Base-by-base conservation (phyloP, 2,888 invertebrate genomes). In the Epinotia bilunana region DNA sequence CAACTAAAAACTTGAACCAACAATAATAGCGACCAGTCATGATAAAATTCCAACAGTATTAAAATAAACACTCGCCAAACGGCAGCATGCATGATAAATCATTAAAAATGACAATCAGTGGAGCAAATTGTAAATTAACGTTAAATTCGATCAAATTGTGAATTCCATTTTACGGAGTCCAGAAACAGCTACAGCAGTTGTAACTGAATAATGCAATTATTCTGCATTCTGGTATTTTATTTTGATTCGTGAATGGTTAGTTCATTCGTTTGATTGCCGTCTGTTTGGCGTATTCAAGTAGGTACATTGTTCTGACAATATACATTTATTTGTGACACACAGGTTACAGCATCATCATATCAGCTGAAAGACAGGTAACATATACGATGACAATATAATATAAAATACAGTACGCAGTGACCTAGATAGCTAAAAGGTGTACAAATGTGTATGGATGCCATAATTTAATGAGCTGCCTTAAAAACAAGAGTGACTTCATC, bases 21-120 rank as follows among this genome's bases (percentile, higher is more conserved):
- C 39, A 7, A n/a, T n/a, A n/a, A n/a, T 16, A 53, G n/a, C 9
- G 39, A 39, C 39, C 39, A 9, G 1, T 39, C 9, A 39, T 39
- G 9, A 53, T n/a, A 49, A 0, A 16, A 28, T 69, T 46, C 6
- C 43, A 16, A n/a, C n/a, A 16, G 0, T 1, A 57, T 53, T 55
- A 57, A 55, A 55, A 58, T 20, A 43, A 68, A 68, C 33, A 68
- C 39, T 43, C 57, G 7, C 20, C 39, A 39, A 53, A 53, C n/a
- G 1, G 5, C n/a, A 53, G n/a, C n/a, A 23, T 46, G 23, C 23
- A 39, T 12, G 39, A 39, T 55, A 6, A 33, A 20, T 71, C 53
- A 62, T 71, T 62, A 39, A 55, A 62, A 71, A 71, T 70, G 20
- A 60, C 49, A 60, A 72, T 72, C 64, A 65, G 64, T 5, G 64